Percentiles rank a stretch among this genome's conserved stretches.
Conservation (phyloP, 2,113 vertebrate genomes). For the Pterocles burchelli region DNA sequence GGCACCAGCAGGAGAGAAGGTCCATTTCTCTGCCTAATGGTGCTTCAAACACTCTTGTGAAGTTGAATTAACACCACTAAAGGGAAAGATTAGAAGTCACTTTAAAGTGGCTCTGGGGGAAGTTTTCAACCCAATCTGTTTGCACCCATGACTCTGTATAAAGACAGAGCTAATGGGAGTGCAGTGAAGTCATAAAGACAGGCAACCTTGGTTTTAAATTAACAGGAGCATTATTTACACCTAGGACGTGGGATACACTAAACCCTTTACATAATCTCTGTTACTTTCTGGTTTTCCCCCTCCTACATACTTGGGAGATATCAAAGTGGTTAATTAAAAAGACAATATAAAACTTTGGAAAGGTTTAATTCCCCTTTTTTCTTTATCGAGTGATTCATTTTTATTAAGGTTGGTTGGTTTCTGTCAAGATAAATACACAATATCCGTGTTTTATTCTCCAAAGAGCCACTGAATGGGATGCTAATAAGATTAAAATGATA, state of each 20-base stretch:
- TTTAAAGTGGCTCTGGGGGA: conserved; percentile 51
- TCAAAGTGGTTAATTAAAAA: background rate
- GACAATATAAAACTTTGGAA: background rate
- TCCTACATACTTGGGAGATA: background rate
- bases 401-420: conserved; percentile 23
- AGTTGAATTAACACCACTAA: conserved; percentile 59
- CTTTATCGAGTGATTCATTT: background rate
- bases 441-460: conserved; percentile 30
- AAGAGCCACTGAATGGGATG: conserved; percentile 16
- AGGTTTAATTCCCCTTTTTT: background rate
- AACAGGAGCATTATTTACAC: conserved; percentile 55
- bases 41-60: conserved; percentile 30
- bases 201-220: conserved; percentile 49
- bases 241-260: background rate
- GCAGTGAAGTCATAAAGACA: conserved; percentile 22
- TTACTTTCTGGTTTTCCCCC: background rate
- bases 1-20: conserved; percentile 36
- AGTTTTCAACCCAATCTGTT: conserved; percentile 21
- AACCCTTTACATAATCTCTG: background rate
- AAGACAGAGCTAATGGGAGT: conserved; percentile 42
- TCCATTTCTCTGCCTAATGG: conserved; percentile 66
- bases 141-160: conserved; percentile 24
- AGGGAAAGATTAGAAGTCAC: conserved; percentile 53
- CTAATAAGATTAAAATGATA: conserved; percentile 29
- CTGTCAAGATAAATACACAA: background rate